Base-by-base conservation (phyloP, 30 jellyfish, hydroid and myxozoan genomes). In the Phacellophora camtschatica region DNA sequence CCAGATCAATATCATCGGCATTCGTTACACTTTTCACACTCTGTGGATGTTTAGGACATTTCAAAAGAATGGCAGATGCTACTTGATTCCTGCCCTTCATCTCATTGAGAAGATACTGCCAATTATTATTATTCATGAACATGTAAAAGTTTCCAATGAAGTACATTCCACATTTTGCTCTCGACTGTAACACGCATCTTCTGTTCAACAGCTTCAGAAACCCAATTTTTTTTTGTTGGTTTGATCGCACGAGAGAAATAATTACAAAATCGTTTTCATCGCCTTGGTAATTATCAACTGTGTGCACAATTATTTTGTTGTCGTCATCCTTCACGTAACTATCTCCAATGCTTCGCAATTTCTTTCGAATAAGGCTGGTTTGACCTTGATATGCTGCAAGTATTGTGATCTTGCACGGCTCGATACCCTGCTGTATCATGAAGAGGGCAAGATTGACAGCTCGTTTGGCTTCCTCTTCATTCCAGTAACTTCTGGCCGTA, bases 221-320 rank as follows among this genome's bases (percentile, higher is more conserved):
- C 9, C 96, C 96, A 11, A 77, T 37, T 33, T 43, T 51, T 19
- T 56, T 71, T 28, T 67, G 66, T 4, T 20, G 31, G 43, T 86
- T 86, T 15, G 92, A 75, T 5, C 96, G 81, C 7, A 86, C 96
- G 10, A 86, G 70, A 1, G 96, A 86, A 6, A 86, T 83, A 46
- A 86, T 86, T 3, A 86, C 92, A 46, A 86, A 42, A 29, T 86
- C 92, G 45, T 86, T 86, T 33, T 86, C 96, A 66, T 86, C 96
- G 2, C 96, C 96, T 76, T 86, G 96, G 59, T 70, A 86, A 54
- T 57, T 86, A 51, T 86, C 96, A 22, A 86, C 59, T n/a, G 96
- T 86, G 5, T 86, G 86, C 22, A 77, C 71, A 12, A 65, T 46
- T n/a, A 86, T 57, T 22, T 30, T 48, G 18, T 59, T 59, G 13